Evolutionary conservation across 92 coral and sea anemone species (phyloP), one percentile per base, ranked within the genome.

Genomic region (Phenganax marumi): DNA sequence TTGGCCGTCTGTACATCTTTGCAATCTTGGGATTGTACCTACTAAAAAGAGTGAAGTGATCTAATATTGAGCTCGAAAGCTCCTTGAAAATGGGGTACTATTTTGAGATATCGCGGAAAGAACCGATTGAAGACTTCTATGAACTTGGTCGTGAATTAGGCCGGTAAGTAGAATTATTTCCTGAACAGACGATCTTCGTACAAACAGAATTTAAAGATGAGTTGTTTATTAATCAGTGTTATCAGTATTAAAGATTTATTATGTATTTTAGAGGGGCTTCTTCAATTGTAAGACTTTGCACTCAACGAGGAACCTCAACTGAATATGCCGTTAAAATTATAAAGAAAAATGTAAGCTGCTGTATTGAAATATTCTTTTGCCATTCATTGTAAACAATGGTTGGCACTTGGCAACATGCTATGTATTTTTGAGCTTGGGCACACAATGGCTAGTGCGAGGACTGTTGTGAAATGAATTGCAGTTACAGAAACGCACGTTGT

Each of bases 251-350:
- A 7, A 56, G 16, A 56, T 17, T 80, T 75, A 66, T 55, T 53
- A 49, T 2, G 53, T 39, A 80, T 87, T 84, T 2, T 84, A 96
- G 99, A 85, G 99, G 99, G 74, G 99, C 99, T 57, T 90, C 99
- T 0, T 92, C 99, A 12, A 90, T 96, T 6, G 99, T 96, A 43
- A 96, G 85, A 84, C 55, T 62, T 11, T 91, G 93, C 18, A 81
- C 76, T 69, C 97, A 96, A 78, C 89, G 87, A 77, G 99, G 96
- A 16, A 96, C 96, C 3, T 86, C 85, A 55, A 79, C 88, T 46
- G 91, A 91, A 22, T 92, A 72, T 79, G 99, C 99, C 16, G 91
- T 90, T 47, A 96, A 96, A 79, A 90, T 89, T 68, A 89, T 96
- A 79, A 92, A 90, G 85, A 96, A 91, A 85, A 91, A 87, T 43